A percentile compares a stretch with the other conserved stretches of the same genome.
These are phyloP conservation scores for Zootoca vivipara DNA, from an alignment of 2,113 vertebrate species.

Conservation along the genomic window DNA sequence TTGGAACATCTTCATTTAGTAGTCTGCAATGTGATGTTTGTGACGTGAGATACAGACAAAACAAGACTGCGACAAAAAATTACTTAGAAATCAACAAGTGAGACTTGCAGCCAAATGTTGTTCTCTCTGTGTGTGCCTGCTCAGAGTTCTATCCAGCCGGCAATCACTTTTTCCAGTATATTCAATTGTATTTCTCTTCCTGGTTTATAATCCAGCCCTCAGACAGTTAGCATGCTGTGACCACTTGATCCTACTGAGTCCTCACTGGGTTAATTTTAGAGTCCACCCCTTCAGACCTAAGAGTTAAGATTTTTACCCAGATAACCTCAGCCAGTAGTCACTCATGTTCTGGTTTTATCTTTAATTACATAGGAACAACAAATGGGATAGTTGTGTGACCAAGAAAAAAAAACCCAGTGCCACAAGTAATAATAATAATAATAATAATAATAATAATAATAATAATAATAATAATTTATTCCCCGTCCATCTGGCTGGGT, in stretches of 20 bases:
- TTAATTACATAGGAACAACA: background rate
- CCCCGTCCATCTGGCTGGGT: too few relatives aligned
- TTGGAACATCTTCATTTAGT: background rate
- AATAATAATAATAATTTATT: too few relatives aligned
- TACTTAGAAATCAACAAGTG: background rate
- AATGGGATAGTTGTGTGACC: background rate
- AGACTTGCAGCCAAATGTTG: background rate
- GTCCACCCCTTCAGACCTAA: too few relatives aligned
- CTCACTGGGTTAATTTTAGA: too few relatives aligned
- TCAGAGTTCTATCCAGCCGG: background rate
- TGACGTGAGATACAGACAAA: background rate
- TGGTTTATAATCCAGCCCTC: background rate
- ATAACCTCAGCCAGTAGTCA: too few relatives aligned
- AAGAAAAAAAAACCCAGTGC: too few relatives aligned
- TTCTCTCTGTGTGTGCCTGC: background rate
- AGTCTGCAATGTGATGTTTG: background rate
- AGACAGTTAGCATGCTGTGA: background rate
- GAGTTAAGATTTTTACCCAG: too few relatives aligned
- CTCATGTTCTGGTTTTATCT: background rate
- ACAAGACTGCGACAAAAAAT: background rate
- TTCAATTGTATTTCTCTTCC: background rate
- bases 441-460: too few relatives aligned
- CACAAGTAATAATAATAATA: too few relatives aligned
- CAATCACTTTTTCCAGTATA: background rate
- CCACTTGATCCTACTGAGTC: too few relatives aligned